phyloP scores from a whole-genome alignment of 2,797 vertebrate species.

The Pterois miles region DNA sequence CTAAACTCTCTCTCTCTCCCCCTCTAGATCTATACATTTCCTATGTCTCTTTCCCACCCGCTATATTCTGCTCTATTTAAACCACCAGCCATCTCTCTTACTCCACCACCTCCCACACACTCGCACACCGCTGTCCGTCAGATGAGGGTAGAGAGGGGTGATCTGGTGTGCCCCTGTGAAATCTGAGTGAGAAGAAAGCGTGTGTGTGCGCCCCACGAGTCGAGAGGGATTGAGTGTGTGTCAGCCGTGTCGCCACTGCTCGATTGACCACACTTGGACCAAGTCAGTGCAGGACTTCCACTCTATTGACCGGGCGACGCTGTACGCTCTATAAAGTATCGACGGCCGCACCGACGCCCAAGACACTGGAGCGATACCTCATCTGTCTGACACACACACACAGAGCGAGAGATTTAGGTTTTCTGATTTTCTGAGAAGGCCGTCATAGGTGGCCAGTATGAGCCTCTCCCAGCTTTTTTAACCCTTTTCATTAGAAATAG shows the following conservation, averaged over 20 bases:
- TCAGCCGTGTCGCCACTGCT: constrained; percentile 71
- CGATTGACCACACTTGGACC: constrained; percentile 77
- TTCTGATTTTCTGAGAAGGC: constrained; percentile 17
- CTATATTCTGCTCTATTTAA: constrained; percentile 55
- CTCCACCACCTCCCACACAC: constrained; percentile 51
- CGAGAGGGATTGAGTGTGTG: constrained; percentile 66
- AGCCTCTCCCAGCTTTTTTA: neutral
- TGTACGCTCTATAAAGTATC: constrained; percentile 78
- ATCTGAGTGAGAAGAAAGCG: constrained; percentile 19
- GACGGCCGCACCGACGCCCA: constrained; percentile 68
- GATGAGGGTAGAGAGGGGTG: constrained; percentile 24
- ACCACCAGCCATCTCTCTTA: constrained; percentile 44
- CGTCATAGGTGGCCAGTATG: neutral
- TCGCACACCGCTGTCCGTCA: constrained; percentile 61
- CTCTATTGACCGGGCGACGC: constrained; percentile 73
- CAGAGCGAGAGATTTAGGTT: neutral
- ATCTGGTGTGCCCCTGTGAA: constrained; percentile 23
- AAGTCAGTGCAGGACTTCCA: constrained; percentile 78
- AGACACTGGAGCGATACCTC: constrained; percentile 68
- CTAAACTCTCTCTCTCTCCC: constrained; percentile 19
- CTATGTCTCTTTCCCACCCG: constrained; percentile 47
- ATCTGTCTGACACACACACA: constrained; percentile 48
- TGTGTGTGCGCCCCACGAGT: constrained; percentile 24
- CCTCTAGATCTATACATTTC: constrained; percentile 34
- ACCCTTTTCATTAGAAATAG: neutral